These are phyloP conservation scores for Stercorarius parasiticus DNA, from an alignment of 2,113 vertebrate species.

Conservation along the genomic window DNA sequence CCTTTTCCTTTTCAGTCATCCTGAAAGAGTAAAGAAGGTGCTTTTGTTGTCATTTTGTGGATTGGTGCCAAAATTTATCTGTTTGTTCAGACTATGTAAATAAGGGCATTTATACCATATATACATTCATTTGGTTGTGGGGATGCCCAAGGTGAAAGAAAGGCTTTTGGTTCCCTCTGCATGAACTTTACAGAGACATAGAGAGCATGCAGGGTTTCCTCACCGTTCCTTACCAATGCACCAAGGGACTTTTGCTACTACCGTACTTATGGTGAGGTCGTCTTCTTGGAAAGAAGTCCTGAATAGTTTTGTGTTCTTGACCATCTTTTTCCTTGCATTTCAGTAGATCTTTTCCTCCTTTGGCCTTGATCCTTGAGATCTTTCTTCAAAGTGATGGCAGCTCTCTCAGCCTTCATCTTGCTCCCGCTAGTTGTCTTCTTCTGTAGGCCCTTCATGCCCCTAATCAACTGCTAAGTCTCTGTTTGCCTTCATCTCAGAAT, in stretches of 20 bases:
- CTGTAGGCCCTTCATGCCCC: background rate
- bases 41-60: background rate
- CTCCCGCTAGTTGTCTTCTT: background rate
- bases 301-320: background rate
- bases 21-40: background rate
- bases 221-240: background rate
- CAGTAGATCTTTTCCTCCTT: background rate
- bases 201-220: background rate
- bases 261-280: background rate
- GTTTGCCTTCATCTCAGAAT: background rate
- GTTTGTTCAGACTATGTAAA: background rate
- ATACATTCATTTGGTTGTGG: background rate
- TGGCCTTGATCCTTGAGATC: background rate
- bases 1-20: background rate
- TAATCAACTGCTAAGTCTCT: background rate
- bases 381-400: background rate
- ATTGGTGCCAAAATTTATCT: background rate
- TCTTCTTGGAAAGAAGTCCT: background rate
- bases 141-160: background rate
- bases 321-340: background rate
- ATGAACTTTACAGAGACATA: background rate
- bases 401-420: background rate
- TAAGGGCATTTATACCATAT: background rate
- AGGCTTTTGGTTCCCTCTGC: background rate
- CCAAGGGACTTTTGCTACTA: background rate